These are phyloP conservation scores for Limulus polyphemus DNA, from an alignment of 2,888 invertebrate species.

Conservation along the genomic window DNA sequence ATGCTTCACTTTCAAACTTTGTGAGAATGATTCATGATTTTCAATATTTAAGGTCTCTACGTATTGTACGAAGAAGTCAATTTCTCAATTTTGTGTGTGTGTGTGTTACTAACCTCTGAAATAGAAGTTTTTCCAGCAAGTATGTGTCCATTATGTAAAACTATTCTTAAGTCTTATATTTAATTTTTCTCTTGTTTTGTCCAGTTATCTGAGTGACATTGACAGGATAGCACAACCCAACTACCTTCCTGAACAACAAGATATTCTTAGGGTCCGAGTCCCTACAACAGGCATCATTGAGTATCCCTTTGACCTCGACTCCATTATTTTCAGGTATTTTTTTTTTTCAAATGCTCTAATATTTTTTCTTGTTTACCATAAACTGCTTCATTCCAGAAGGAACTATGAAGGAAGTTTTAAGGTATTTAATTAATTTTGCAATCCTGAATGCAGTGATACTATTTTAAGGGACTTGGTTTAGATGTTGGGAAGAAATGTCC, in stretches of 20 bases:
- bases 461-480: too few species aligned
- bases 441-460: too few species aligned
- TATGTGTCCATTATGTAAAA: not conserved
- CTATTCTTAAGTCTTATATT: not conserved
- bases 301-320: constrained; percentile 49
- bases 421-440: too few species aligned
- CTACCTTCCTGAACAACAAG: constrained; percentile 34
- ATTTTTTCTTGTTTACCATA: not conserved
- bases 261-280: constrained; percentile 34
- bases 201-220: constrained; percentile 29
- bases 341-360: not conserved
- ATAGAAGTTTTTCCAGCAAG: not conserved
- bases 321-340: constrained; percentile 45
- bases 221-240: constrained; percentile 31
- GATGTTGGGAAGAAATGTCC: too few species aligned
- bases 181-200: not conserved
- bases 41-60: too few species aligned
- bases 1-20: too few species aligned
- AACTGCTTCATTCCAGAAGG: too few species aligned
- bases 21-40: too few species aligned
- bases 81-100: too few species aligned
- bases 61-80: too few species aligned
- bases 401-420: too few species aligned
- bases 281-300: constrained; percentile 44
- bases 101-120: too few species aligned